Conservation (phyloP, 2,113 vertebrate genomes). For the Pheucticus melanocephalus region DNA sequence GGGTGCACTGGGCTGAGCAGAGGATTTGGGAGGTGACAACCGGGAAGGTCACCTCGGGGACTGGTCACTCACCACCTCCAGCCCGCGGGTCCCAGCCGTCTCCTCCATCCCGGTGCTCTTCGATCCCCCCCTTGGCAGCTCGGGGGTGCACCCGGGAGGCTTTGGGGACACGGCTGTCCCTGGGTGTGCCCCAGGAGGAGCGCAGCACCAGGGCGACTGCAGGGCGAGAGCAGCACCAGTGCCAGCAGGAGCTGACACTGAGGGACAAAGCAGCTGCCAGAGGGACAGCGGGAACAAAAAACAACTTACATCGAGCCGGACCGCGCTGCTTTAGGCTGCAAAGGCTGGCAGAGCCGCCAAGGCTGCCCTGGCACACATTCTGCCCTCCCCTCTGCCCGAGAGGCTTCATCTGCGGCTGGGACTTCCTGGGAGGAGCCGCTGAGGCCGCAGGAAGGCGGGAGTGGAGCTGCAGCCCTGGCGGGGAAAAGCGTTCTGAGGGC, state of each 20-base stretch:
- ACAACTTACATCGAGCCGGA: conserved; percentile 7
- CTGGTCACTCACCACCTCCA: background rate
- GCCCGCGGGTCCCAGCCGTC: accelerated
- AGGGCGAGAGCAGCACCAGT: background rate
- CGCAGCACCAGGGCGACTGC: no score
- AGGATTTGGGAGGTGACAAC: background rate
- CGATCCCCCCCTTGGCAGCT: background rate
- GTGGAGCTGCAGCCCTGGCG: background rate
- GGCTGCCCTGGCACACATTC: background rate
- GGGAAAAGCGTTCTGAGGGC: background rate
- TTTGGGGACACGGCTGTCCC: background rate
- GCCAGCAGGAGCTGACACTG: background rate
- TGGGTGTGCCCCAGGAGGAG: background rate
- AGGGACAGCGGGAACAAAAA: background rate
- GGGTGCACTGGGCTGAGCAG: background rate
- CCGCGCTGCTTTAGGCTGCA: background rate
- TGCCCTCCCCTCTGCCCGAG: accelerated
- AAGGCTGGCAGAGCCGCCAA: background rate
- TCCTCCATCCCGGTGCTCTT: background rate
- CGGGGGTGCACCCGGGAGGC: background rate
- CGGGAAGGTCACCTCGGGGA: background rate
- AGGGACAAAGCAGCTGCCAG: background rate
- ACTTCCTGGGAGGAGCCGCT: conserved; percentile 55
- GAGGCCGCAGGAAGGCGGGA: background rate
- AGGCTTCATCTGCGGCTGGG: background rate